A percentile compares a stretch with the other conserved stretches of the same genome.
Evolutionary conservation across 2,888 invertebrate species (phyloP).

Genomic region (Cabera pusaria): DNA sequence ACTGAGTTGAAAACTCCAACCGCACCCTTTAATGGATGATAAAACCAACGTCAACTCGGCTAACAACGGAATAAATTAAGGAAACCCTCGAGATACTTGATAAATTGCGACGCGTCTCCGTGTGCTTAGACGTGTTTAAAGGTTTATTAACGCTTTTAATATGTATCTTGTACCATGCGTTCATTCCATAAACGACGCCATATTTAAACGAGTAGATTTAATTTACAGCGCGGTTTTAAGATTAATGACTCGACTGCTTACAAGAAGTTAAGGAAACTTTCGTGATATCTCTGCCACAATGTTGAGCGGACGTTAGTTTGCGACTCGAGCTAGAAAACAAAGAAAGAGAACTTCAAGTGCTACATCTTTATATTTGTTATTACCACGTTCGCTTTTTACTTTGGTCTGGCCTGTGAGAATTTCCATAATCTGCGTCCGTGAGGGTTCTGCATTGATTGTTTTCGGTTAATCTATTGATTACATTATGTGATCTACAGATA

Average conservation of each 20-base stretch:
- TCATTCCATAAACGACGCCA: conserved; percentile 14
- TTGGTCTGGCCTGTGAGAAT: neutral
- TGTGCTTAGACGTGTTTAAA: conserved; percentile 41
- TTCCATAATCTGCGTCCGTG: no score
- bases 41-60: conserved; percentile 60
- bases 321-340: conserved; percentile 21
- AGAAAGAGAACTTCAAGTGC: conserved; percentile 13
- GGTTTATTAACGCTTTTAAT: conserved; percentile 28
- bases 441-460: neutral
- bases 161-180: conserved; percentile 23
- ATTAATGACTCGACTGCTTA: neutral
- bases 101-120: conserved; percentile 53
- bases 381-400: conserved; percentile 1
- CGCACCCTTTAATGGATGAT: conserved; percentile 54
- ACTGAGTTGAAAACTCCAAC: conserved; percentile 27
- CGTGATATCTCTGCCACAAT: conserved; percentile 16
- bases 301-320: conserved; percentile 17
- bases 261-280: conserved; percentile 18
- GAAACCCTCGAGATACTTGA: conserved; percentile 57
- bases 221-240: conserved; percentile 9
- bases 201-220: conserved; percentile 14
- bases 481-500: conserved; percentile 37
- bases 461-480: conserved; percentile 12
- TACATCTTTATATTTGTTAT: conserved; percentile 11
- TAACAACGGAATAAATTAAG: conserved; percentile 62